These are phyloP conservation scores for Oreortyx pictus DNA, from an alignment of 2,797 vertebrate genomes.

Conservation along the genomic window DNA sequence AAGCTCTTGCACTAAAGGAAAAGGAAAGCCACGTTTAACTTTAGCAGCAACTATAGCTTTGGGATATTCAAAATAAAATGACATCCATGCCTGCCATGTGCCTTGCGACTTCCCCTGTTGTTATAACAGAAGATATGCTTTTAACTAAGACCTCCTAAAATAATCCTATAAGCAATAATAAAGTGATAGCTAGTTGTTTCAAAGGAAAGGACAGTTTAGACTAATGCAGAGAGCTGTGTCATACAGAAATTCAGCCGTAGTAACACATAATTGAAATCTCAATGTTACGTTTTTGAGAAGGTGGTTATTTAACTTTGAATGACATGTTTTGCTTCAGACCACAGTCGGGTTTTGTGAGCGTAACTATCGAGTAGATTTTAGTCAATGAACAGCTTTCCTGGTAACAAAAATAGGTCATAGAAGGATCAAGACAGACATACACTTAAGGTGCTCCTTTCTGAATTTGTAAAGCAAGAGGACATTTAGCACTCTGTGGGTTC, in stretches of 20 bases:
- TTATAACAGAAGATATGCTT: background rate
- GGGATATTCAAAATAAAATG: background rate
- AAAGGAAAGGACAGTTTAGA: background rate
- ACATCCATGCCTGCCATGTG: background rate
- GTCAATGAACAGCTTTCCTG: background rate
- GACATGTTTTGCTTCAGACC: background rate
- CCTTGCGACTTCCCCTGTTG: background rate
- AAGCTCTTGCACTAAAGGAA: background rate
- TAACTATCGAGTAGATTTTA: background rate
- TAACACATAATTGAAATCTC: background rate
- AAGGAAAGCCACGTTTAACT: background rate
- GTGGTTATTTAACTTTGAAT: background rate
- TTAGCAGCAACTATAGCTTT: background rate
- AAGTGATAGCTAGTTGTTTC: background rate
- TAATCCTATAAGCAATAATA: background rate
- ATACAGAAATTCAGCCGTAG: background rate
- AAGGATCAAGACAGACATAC: background rate
- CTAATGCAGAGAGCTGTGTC: background rate
- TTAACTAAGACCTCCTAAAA: conserved; percentile 9
- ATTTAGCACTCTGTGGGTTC: background rate
- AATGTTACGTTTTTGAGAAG: background rate
- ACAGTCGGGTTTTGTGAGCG: background rate
- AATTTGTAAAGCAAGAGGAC: background rate
- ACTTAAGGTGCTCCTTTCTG: conserved; percentile 1
- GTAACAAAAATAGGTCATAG: background rate